phyloP scores from a whole-genome alignment of 1,140 invertebrate genomes.

The Parapsyche elsis region DNA sequence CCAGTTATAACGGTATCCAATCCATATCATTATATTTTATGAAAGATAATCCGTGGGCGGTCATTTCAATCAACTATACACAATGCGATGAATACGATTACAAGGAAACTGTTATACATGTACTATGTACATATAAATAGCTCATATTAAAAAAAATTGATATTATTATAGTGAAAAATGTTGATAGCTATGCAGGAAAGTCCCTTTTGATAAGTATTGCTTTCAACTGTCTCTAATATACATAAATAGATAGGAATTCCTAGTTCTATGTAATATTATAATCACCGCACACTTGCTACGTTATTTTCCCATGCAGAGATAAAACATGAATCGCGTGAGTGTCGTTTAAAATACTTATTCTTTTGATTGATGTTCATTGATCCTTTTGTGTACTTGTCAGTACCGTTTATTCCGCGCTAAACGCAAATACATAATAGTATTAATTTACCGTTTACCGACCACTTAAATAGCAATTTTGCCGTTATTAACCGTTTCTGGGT shows the following conservation, averaged over 20 bases:
- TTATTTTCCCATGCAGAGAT: no score
- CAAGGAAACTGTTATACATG: background rate
- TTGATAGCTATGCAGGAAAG: no score
- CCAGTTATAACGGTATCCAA: conserved; percentile 11
- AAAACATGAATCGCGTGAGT: no score
- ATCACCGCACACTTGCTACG: no score
- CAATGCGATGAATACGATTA: conserved; percentile 2
- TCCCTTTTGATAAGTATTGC: no score
- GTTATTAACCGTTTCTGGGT: conserved; percentile 21
- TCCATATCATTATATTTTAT: conserved; percentile 1
- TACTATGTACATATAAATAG: background rate
- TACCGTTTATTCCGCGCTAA: background rate
- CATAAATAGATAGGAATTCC: no score
- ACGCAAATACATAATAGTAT: conserved; percentile 11
- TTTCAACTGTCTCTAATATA: no score
- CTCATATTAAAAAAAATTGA: background rate
- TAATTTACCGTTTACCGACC: conserved; percentile 24
- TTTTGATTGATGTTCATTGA: no score
- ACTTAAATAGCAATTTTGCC: conserved; percentile 5
- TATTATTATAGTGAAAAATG: no score
- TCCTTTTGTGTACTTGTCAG: background rate
- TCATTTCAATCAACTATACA: conserved; percentile 1
- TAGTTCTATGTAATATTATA: no score
- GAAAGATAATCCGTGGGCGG: conserved; percentile 18
- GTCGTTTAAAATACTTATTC: no score